These are phyloP conservation scores for Chlorops oryzae DNA, from an alignment of 1,140 invertebrate genomes.

Conservation along the genomic window DNA sequence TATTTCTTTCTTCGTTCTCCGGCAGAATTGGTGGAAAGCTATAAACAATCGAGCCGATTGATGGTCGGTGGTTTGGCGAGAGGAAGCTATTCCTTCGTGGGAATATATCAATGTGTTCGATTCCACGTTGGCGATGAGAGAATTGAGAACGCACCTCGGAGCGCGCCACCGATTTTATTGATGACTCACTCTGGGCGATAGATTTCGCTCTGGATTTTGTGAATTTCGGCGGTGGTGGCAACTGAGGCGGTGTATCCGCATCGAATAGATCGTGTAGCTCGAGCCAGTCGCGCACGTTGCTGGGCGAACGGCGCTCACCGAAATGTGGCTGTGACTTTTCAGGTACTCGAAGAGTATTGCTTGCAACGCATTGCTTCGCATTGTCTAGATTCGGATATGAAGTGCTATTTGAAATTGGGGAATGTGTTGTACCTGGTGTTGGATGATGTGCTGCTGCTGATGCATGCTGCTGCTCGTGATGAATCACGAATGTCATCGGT, in stretches of 20 bases:
- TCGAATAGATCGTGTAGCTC: constrained; percentile 43
- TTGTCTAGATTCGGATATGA: background rate
- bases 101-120: constrained; percentile 38
- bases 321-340: constrained; percentile 27
- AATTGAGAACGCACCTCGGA: constrained; percentile 28
- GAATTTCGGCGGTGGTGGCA: constrained; percentile 4
- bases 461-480: constrained; percentile 10
- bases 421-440: constrained; percentile 1
- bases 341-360: constrained; percentile 27
- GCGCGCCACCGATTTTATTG: constrained; percentile 2
- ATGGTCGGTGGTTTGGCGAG: constrained; percentile 33
- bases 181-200: background rate
- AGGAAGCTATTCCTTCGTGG: constrained; percentile 41
- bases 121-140: constrained; percentile 20
- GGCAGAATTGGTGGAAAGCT: constrained; percentile 37
- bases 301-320: constrained; percentile 40
- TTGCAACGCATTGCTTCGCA: background rate
- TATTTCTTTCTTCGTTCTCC: constrained; percentile 24
- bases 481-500: constrained; percentile 29
- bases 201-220: background rate
- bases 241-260: background rate
- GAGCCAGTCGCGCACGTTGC: constrained; percentile 44
- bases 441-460: background rate
- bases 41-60: constrained; percentile 38
- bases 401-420: no score